Percentiles rank a stretch among this genome's conserved stretches.
Evolutionary conservation across 2,888 invertebrate genomes (phyloP).

Genomic region (Sinodicranocentrus sp.): DNA sequence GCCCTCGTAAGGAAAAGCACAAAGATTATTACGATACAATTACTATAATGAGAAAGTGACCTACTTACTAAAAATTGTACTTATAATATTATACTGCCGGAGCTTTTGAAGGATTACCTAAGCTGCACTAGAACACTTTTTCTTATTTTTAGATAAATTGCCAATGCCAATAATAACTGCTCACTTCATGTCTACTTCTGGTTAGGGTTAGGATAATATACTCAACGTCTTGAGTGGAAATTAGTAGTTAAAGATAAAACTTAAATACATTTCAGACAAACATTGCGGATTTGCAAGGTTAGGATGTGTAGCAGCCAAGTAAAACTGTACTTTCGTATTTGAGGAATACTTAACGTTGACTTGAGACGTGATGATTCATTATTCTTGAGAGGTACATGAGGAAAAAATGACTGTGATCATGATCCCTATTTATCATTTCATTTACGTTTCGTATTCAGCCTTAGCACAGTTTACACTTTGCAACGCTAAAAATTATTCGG

Average conservation of each 20-base stretch:
- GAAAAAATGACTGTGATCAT: neutral
- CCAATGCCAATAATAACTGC: too few relatives aligned
- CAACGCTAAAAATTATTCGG: neutral
- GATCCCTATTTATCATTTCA: slow-evolving; percentile 5
- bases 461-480: neutral
- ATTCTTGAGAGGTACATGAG: neutral
- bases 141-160: too few relatives aligned
- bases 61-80: slow-evolving; percentile 9
- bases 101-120: neutral
- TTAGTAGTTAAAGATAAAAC: too few relatives aligned
- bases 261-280: too few relatives aligned
- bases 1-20: slow-evolving; percentile 11
- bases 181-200: too few relatives aligned
- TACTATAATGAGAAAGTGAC: slow-evolving; percentile 47
- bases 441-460: neutral
- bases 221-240: too few relatives aligned
- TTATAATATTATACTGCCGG: neutral
- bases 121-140: too few relatives aligned
- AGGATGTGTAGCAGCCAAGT: too few relatives aligned
- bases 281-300: too few relatives aligned
- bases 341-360: too few relatives aligned
- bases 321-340: too few relatives aligned
- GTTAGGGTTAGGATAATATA: too few relatives aligned
- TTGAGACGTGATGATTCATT: neutral
- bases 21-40: neutral